Evolutionary conservation across 2,797 vertebrate genomes (phyloP).

Genomic region (Phataginus tetradactyla): DNA sequence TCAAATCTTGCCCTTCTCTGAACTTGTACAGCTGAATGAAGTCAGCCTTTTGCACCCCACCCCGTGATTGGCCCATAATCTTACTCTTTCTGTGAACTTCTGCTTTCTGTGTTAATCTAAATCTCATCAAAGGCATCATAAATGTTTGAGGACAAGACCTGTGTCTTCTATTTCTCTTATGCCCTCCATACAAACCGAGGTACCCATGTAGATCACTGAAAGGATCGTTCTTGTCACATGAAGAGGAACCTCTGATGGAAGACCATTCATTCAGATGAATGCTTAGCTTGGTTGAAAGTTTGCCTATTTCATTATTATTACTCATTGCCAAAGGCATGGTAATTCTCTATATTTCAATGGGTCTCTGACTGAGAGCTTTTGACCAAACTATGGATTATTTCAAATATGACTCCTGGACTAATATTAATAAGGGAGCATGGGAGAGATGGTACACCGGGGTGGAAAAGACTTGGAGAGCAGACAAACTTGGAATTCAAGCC

Average conservation of each 20-base stretch:
- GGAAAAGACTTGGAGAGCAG: not conserved
- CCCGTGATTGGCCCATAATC: not conserved
- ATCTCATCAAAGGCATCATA: not conserved
- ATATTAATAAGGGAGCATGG: not conserved
- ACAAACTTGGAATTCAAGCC: not conserved
- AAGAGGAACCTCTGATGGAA: not conserved
- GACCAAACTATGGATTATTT: not conserved
- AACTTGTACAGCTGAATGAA: not conserved
- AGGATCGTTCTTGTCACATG: not conserved
- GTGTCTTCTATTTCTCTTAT: not conserved
- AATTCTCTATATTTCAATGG: not conserved
- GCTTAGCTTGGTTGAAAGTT: not conserved
- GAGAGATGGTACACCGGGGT: not conserved
- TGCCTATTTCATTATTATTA: not conserved
- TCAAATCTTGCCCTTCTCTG: not conserved
- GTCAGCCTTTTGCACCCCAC: not conserved
- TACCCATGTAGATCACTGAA: not conserved
- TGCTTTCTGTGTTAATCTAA: not conserved
- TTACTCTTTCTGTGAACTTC: slow-evolving; percentile 10
- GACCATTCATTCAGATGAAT: not conserved
- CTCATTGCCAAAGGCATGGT: not conserved
- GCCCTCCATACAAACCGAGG: not conserved
- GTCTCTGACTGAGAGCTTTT: not conserved
- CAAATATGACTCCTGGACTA: not conserved
- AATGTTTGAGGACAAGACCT: not conserved